Percentiles rank a stretch among this genome's conserved stretches.
Evolutionary conservation across 2,797 vertebrate species (phyloP).

Genomic region (Tapirus indicus): DNA sequence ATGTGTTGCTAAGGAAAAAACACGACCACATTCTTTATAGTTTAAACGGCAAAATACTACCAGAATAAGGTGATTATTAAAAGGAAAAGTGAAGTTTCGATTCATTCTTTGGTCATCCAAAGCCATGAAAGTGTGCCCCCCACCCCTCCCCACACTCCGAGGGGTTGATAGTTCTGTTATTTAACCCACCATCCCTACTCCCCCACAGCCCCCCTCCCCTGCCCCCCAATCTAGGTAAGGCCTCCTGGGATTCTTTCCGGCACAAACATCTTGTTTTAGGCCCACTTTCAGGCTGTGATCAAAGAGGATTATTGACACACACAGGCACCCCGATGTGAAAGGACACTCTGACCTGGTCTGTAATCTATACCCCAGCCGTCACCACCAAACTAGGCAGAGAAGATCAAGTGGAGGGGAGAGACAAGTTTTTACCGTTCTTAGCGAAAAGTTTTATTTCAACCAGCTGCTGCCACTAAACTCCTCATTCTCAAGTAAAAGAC

Average conservation of each 20-base stretch:
- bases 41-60: background rate
- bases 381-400: background rate
- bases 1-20: background rate
- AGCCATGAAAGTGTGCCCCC: background rate
- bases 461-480: background rate
- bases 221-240: background rate
- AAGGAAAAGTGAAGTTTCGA: constrained; percentile 17
- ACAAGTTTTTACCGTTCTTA: constrained; percentile 5
- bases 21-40: background rate
- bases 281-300: constrained; percentile 60
- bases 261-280: constrained; percentile 73
- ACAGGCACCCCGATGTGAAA: background rate
- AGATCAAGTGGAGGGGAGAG: background rate
- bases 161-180: constrained; percentile 41
- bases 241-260: constrained; percentile 63
- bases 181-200: background rate
- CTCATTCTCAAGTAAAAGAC: background rate
- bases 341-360: constrained; percentile 53
- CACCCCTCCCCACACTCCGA: background rate
- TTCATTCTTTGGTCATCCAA: constrained; percentile 1
- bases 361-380: constrained; percentile 11
- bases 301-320: constrained; percentile 71
- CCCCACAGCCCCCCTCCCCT: background rate
- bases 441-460: constrained; percentile 46
- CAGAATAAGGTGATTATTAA: background rate